Evolutionary conservation across 2,888 invertebrate species (phyloP).

Genomic region (Aphidoletes aphidimyza): DNA sequence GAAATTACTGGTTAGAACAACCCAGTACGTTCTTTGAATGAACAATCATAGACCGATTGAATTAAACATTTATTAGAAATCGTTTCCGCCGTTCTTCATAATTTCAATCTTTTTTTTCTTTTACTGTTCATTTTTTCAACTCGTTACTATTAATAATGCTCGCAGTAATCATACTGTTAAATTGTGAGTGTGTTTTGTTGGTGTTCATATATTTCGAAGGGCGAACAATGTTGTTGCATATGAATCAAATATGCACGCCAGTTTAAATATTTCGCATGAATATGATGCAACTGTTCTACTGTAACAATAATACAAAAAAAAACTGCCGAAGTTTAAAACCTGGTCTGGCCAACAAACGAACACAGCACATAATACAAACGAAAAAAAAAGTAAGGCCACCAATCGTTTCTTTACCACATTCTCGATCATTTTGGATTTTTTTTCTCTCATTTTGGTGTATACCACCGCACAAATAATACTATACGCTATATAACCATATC

Average conservation of each 20-base stretch:
- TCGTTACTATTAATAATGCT: conserved; percentile 27
- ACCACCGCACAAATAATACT: no score
- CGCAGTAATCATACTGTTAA: neutral
- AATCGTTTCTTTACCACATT: conserved; percentile 28
- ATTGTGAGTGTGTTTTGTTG: conserved; percentile 11
- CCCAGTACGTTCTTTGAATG: neutral
- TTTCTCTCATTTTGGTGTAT: neutral
- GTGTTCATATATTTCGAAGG: conserved; percentile 23
- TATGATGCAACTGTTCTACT: neutral
- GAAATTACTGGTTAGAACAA: conserved; percentile 16
- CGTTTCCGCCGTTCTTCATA: conserved; percentile 29
- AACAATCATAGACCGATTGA: conserved; percentile 12
- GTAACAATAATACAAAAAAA: conserved; percentile 5
- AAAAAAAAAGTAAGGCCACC: conserved; percentile 14
- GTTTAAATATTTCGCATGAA: conserved; percentile 30
- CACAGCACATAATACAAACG: neutral
- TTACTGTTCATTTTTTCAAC: neutral
- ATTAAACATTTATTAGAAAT: neutral
- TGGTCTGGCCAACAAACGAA: no score
- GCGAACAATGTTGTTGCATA: conserved; percentile 37
- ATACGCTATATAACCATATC: no score
- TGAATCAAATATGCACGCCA: neutral
- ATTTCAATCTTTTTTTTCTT: neutral
- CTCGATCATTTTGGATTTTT: conserved; percentile 34
- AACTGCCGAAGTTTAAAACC: no score